Evolutionary conservation across 2,888 invertebrate species (phyloP).

Genomic region (Ichneumon xanthorius): DNA sequence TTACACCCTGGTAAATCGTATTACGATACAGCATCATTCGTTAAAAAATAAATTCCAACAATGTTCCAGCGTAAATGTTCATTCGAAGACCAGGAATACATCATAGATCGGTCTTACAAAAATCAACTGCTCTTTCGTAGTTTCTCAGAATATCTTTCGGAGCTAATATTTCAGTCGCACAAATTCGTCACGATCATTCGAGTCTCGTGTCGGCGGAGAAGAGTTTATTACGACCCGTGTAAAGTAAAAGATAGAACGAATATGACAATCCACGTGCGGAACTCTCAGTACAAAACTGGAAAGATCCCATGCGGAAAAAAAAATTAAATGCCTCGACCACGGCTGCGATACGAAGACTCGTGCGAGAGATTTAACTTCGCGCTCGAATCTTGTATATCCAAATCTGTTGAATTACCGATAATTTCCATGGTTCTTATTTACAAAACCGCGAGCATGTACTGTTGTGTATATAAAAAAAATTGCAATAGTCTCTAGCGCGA

Average conservation of each 20-base stretch:
- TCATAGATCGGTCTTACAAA: conserved; percentile 1
- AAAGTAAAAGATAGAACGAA: conserved; percentile 1
- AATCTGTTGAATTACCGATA: conserved; percentile 32
- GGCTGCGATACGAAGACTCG: conserved; percentile 3
- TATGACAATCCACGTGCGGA: neutral
- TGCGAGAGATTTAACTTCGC: neutral
- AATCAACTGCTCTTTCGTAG: neutral
- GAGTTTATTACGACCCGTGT: conserved; percentile 6
- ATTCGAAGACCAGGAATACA: neutral
- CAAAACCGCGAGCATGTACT: conserved; percentile 53
- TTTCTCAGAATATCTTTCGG: neutral
- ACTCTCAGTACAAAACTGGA: neutral
- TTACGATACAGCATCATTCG: conserved; percentile 16
- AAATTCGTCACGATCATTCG: conserved; percentile 5
- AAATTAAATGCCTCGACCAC: neutral
- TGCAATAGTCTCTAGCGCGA: conserved; percentile 20
- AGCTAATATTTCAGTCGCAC: neutral
- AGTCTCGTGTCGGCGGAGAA: conserved; percentile 22
- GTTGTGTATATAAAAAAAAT: conserved; percentile 48
- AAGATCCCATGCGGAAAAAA: conserved; percentile 6
- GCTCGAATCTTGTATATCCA: neutral
- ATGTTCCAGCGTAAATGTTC: conserved; percentile 17
- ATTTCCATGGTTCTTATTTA: conserved; percentile 62
- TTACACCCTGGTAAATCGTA: conserved; percentile 47
- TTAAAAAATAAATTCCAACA: conserved; percentile 26